These are phyloP conservation scores for Creontiades dilutus DNA, from an alignment of 2,888 invertebrate genomes.

Conservation along the genomic window DNA sequence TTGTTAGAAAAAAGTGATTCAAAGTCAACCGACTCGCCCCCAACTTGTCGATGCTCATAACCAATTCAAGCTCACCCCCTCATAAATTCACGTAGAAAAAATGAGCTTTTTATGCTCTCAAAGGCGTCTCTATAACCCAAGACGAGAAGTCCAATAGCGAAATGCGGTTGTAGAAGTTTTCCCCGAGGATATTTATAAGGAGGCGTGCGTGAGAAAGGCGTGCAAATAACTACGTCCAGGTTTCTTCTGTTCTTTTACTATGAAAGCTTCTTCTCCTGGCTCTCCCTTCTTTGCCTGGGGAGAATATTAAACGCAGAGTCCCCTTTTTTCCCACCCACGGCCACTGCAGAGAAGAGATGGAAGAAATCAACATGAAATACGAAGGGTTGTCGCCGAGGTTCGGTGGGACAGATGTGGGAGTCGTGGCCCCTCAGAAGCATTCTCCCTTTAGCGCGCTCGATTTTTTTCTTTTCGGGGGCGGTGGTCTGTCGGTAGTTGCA, in stretches of 20 bases:
- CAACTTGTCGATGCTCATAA: neutral
- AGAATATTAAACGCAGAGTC: slow-evolving; percentile 65
- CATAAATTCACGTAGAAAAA: slow-evolving; percentile 43
- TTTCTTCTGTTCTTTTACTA: slow-evolving; percentile 55
- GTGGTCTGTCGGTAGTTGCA: neutral
- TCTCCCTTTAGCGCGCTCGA: neutral
- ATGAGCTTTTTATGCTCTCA: slow-evolving; percentile 43
- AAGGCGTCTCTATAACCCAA: neutral
- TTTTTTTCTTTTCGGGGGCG: slow-evolving; percentile 33
- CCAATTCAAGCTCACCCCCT: slow-evolving; percentile 38
- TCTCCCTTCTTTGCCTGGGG: slow-evolving; percentile 41
- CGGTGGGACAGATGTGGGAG: slow-evolving; percentile 52
- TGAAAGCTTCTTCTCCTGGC: slow-evolving; percentile 17
- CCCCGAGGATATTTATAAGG: slow-evolving; percentile 55
- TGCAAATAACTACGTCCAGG: slow-evolving; percentile 66
- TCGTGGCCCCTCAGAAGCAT: slow-evolving; percentile 9
- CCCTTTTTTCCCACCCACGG: neutral
- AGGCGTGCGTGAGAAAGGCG: slow-evolving; percentile 67
- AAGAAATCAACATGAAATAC: slow-evolving; percentile 66
- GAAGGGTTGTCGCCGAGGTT: slow-evolving; percentile 49
- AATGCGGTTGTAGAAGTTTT: slow-evolving; percentile 49
- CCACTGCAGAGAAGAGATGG: slow-evolving; percentile 34
- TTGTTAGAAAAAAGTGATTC: neutral
- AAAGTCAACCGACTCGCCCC: neutral
- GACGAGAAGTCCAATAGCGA: slow-evolving; percentile 35